Evolutionary conservation across 2,888 invertebrate genomes (phyloP).

Genomic region (Blera fallax): DNA sequence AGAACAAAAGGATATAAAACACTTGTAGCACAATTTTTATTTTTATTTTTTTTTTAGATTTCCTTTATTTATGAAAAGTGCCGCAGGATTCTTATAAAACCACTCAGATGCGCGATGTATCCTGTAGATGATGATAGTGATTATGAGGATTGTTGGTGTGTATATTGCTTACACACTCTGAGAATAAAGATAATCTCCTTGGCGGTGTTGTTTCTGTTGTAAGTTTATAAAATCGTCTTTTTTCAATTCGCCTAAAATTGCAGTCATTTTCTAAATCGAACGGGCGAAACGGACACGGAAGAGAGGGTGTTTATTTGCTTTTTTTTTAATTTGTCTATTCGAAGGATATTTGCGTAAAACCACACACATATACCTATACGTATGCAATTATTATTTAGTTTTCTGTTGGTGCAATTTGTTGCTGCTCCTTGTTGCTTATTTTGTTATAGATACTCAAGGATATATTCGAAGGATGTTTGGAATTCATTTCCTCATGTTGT

Average conservation of each 20-base stretch:
- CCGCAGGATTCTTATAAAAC: conserved; percentile 31
- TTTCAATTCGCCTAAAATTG: conserved; percentile 47
- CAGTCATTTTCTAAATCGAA: conserved; percentile 63
- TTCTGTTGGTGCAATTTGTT: conserved; percentile 56
- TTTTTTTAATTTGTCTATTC: conserved; percentile 54
- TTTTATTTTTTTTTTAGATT: conserved; percentile 26
- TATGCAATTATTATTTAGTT: conserved; percentile 63
- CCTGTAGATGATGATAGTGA: conserved; percentile 32
- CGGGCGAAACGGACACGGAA: conserved; percentile 5
- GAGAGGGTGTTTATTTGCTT: neutral
- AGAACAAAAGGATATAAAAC: conserved; percentile 33
- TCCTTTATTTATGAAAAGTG: conserved; percentile 28
- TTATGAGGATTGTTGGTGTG: conserved; percentile 45
- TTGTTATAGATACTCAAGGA: conserved; percentile 70
- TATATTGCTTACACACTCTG: conserved; percentile 35
- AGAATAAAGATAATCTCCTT: conserved; percentile 46
- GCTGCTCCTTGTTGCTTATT: conserved; percentile 65
- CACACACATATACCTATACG: conserved; percentile 14
- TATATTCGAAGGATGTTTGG: conserved; percentile 59
- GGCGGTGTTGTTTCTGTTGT: conserved; percentile 25
- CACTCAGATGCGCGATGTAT: conserved; percentile 29
- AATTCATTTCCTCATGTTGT: conserved; percentile 72
- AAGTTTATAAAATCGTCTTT: conserved; percentile 47
- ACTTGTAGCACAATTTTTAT: conserved; percentile 58
- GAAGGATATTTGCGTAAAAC: conserved; percentile 50